Percentiles rank a stretch among this genome's conserved stretches.
These are phyloP conservation scores for Holothuria glaberrima DNA, from an alignment of 35 echinoderm and acorn worm species.

Conservation along the genomic window DNA sequence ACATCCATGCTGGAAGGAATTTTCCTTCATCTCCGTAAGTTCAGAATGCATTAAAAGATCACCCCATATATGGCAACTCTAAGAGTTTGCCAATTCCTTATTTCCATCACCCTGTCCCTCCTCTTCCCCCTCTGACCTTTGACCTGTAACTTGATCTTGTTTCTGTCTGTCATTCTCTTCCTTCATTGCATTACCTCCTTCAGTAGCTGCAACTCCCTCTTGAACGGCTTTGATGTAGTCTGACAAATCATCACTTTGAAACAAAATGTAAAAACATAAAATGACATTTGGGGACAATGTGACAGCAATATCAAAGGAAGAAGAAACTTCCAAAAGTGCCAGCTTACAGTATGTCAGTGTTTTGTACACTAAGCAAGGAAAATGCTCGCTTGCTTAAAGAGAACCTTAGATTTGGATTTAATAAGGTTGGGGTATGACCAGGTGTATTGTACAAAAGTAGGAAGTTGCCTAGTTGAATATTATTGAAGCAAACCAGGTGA, in stretches of 20 bases:
- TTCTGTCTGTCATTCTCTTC: background rate
- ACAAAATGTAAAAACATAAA: background rate
- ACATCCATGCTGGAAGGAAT: too few species aligned
- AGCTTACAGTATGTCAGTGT: too few species aligned
- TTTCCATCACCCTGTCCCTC: background rate
- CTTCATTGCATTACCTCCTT: background rate
- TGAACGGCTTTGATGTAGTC: background rate
- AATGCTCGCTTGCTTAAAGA: too few species aligned
- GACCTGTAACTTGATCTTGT: background rate
- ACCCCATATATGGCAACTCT: too few species aligned
- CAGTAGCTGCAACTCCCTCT: background rate
- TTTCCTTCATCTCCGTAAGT: too few species aligned
- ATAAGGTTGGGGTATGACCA: too few species aligned
- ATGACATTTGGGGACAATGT: background rate
- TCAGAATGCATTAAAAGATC: too few species aligned
- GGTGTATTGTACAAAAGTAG: too few species aligned
- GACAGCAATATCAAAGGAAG: background rate
- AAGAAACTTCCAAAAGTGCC: background rate
- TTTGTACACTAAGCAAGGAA: too few species aligned
- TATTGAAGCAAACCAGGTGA: too few species aligned
- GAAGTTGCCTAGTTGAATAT: too few species aligned
- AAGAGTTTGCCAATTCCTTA: background rate
- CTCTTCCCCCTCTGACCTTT: background rate
- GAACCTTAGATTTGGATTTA: too few species aligned
- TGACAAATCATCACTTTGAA: constrained; percentile 1